phyloP scores from a whole-genome alignment of 1,140 invertebrate species.

The Saxidomus purpurata region DNA sequence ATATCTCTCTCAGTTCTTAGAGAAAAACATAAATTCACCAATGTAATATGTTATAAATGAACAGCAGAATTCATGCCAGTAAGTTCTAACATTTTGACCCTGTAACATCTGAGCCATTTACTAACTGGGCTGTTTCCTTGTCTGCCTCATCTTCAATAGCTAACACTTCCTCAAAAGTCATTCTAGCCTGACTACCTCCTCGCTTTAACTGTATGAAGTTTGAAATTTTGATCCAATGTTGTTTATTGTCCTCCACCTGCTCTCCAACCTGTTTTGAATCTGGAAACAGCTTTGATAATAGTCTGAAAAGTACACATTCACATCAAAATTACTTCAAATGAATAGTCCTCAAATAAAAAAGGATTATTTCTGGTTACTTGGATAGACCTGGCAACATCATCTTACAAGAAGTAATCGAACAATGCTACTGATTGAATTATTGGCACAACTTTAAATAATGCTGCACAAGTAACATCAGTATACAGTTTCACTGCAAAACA shows the following conservation, averaged over 20 bases:
- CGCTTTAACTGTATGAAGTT: slow-evolving; percentile 74
- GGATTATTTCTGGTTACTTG: too few species aligned
- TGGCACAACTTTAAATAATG: too few species aligned
- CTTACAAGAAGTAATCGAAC: too few species aligned
- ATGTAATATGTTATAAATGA: background rate
- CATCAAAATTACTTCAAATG: too few species aligned
- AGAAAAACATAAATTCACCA: too few species aligned
- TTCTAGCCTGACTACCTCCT: slow-evolving; percentile 75
- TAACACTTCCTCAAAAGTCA: slow-evolving; percentile 82
- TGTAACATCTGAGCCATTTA: background rate
- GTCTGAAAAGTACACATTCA: slow-evolving; percentile 72
- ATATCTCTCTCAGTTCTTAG: too few species aligned
- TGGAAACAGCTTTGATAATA: slow-evolving; percentile 82
- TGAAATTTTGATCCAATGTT: slow-evolving; percentile 84
- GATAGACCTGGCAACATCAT: too few species aligned
- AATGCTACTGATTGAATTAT: too few species aligned
- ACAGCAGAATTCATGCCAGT: background rate
- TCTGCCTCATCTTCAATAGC: slow-evolving; percentile 78
- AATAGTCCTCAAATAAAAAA: too few species aligned
- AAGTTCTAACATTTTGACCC: background rate
- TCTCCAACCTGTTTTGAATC: slow-evolving; percentile 71
- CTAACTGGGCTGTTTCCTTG: background rate
- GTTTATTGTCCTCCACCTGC: slow-evolving; percentile 82
- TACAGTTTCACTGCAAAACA: too few species aligned
- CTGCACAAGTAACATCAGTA: too few species aligned